Conservation (phyloP, 1,140 invertebrate genomes). For the Whitmania pigra region DNA sequence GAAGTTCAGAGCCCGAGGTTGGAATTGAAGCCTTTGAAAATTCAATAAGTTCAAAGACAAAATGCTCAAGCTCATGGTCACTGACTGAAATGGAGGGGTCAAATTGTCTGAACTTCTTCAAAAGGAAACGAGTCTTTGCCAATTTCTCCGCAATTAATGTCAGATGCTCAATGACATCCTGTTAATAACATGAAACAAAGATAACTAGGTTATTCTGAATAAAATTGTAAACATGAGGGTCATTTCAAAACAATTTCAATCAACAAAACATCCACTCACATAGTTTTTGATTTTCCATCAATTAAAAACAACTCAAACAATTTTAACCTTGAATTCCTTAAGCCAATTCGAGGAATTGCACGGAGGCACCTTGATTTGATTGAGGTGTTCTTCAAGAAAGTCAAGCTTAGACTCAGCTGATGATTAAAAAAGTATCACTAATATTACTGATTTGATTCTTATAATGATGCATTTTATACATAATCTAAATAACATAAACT, state of each 20-base stretch:
- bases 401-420: too few species aligned
- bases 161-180: constrained; percentile 52
- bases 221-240: too few species aligned
- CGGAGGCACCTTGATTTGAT: too few species aligned
- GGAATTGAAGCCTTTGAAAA: constrained; percentile 44
- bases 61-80: constrained; percentile 36
- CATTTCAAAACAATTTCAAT: too few species aligned
- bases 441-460: too few species aligned
- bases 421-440: too few species aligned
- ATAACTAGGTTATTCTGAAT: neutral
- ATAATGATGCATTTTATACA: too few species aligned
- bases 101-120: constrained; percentile 48
- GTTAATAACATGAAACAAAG: constrained; percentile 21
- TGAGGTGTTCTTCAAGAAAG: too few species aligned
- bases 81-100: constrained; percentile 28
- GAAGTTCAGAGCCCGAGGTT: neutral
- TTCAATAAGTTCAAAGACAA: constrained; percentile 49
- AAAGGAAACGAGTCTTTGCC: constrained; percentile 53
- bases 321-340: neutral
- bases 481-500: too few species aligned
- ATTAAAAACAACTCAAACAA: too few species aligned
- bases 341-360: neutral
- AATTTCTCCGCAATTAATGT: constrained; percentile 51
- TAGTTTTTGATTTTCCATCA: too few species aligned
- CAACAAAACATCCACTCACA: neutral